Evolutionary conservation across 2,797 vertebrate genomes (phyloP).

Genomic region (Pachyuromys duprasi): DNA sequence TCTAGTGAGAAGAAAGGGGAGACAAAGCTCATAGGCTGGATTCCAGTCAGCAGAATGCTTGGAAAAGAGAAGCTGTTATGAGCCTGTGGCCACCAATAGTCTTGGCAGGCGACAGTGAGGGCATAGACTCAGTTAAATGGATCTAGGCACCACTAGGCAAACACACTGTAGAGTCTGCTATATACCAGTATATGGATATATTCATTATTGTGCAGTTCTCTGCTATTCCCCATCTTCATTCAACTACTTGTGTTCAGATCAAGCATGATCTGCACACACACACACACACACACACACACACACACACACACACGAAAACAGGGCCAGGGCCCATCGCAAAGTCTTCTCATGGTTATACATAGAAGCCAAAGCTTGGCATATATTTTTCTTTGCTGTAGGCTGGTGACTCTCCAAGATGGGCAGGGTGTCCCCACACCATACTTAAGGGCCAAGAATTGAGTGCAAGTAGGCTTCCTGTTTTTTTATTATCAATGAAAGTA

Average conservation of each 20-base stretch:
- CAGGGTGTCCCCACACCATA: neutral
- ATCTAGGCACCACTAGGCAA: neutral
- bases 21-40: neutral
- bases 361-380: neutral
- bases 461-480: slow-evolving; percentile 14
- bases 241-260: neutral
- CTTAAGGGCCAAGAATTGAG: neutral
- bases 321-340: neutral
- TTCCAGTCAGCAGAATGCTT: neutral
- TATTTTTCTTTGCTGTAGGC: neutral
- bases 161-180: neutral
- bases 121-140: neutral
- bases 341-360: neutral
- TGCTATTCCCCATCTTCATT: neutral
- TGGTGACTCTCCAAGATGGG: neutral
- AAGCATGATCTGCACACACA: neutral
- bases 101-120: accelerated
- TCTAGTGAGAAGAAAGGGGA: neutral
- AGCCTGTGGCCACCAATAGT: neutral
- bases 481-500: neutral
- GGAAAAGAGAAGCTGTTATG: neutral
- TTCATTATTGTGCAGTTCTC: neutral
- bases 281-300: neutral
- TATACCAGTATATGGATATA: neutral
- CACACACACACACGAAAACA: neutral